Base-by-base conservation (phyloP, 2,113 vertebrate genomes). In the Probosciger aterrimus region DNA sequence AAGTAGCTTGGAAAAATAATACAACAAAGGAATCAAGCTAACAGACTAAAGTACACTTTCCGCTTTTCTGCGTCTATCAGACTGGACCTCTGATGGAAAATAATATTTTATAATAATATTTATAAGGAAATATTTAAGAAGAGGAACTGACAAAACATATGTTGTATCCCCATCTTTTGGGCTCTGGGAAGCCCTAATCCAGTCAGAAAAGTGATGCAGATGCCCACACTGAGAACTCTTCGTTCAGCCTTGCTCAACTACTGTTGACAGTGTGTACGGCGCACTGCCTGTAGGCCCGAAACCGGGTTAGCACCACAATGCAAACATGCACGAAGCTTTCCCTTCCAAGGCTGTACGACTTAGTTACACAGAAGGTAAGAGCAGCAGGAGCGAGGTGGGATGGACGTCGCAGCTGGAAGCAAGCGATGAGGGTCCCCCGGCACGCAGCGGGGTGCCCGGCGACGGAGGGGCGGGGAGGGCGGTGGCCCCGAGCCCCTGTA, bases 131-230 rank as follows among this genome's bases (percentile, higher is more conserved):
- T 0, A 16, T 1, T n/a, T 11, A 47, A 73, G 27, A 70, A 2
- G 17, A 27, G 5, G 4, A 71, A 19, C 15, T 5, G 20, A 18
- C 7, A 49, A n/a, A 24, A 7, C 10, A 8, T 0, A 13, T 3
- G 0, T 1, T 4, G 7, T 4, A 14, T 2, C 2, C 46, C 19
- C 2, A 3, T 4, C n/a, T 23, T 23, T 8, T 0, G 7, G 23
- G 22, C 8, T 15, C 10, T 59, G 3, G 43, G 23, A 41, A 14
- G 14, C 15, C 18, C 14, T 2, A 2, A 1, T 12, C 6, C 22
- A 13, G 18, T 1, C 52, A 18, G 43, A 6, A 8, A 9, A 18
- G 12, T 18, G 25, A 24, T 3, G 39, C 14, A 18, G 52, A 3
- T 7, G 50, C 39, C 19, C 62, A 6, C 46, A 2, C 25, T 0